Percentiles rank a stretch among this genome's conserved stretches.
phyloP scores from a whole-genome alignment of 2,113 vertebrate genomes.

The Syrmaticus mikado region DNA sequence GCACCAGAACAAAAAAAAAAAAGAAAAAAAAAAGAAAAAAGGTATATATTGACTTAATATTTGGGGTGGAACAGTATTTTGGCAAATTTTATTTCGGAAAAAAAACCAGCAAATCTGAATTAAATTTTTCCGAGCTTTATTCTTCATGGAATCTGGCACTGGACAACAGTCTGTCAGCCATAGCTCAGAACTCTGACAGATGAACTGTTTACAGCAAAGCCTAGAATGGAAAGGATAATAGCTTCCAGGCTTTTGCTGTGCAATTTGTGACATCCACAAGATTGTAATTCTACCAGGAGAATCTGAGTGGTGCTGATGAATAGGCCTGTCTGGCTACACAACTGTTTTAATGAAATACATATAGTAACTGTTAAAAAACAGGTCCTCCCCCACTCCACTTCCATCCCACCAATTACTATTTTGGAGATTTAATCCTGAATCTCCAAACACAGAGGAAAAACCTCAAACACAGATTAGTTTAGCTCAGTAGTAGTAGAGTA shows the following conservation, averaged over 20 bases:
- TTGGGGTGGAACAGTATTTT: neutral
- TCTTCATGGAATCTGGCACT: neutral
- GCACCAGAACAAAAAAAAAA: neutral
- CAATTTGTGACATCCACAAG: neutral
- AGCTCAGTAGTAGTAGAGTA: neutral
- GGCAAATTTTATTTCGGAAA: neutral
- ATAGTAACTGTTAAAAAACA: neutral
- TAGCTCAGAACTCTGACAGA: neutral
- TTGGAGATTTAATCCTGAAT: neutral
- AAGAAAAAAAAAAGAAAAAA: neutral
- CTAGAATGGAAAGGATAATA: neutral
- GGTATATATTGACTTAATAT: neutral
- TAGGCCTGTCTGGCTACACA: neutral
- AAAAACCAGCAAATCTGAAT: neutral
- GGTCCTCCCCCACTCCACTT: neutral
- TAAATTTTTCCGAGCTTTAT: neutral
- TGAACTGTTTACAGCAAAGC: neutral
- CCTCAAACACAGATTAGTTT: neutral
- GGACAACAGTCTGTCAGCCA: neutral
- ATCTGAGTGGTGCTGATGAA: neutral
- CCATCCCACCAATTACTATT: neutral
- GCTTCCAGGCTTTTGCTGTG: neutral
- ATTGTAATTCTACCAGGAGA: neutral
- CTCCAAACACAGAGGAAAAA: neutral
- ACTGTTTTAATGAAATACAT: neutral